A percentile compares a stretch with the other conserved stretches of the same genome.
phyloP scores from a whole-genome alignment of 2,888 invertebrate genomes.

The Oscheius myriophilus region DNA sequence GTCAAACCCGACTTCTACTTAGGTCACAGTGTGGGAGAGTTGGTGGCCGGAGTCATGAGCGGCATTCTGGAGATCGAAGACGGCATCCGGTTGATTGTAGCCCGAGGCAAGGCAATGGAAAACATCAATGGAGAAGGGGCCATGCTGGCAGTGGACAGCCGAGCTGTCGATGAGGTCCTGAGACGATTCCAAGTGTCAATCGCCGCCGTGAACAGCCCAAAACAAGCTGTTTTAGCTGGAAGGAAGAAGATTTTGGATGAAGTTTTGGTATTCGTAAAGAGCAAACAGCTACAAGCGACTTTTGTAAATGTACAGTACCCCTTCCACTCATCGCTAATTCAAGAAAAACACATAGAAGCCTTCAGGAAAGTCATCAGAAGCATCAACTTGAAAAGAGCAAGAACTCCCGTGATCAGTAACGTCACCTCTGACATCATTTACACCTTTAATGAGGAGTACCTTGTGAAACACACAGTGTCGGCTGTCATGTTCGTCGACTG shows the following conservation, averaged over 20 bases:
- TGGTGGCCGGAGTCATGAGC: conserved; percentile 49
- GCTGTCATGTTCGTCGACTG: conserved; percentile 52
- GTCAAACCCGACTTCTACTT: conserved; percentile 19
- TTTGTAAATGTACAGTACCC: conserved; percentile 58
- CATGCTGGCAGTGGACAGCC: conserved; percentile 53
- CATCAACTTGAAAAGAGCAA: conserved; percentile 38
- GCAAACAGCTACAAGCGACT: conserved; percentile 45
- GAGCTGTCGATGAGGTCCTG: conserved; percentile 43
- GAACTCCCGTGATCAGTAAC: conserved; percentile 54
- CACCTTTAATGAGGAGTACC: conserved; percentile 46
- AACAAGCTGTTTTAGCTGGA: conserved; percentile 58
- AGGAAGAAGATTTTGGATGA: conserved; percentile 38
- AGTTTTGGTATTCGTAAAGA: conserved; percentile 42
- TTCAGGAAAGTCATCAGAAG: conserved; percentile 36
- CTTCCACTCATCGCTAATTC: conserved; percentile 58
- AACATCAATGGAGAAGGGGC: conserved; percentile 50
- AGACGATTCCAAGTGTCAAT: conserved; percentile 41
- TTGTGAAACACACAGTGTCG: conserved; percentile 50
- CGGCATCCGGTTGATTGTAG: conserved; percentile 45
- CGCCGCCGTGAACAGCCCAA: conserved; percentile 53
- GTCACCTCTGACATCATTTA: conserved; percentile 47
- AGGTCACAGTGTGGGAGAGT: conserved; percentile 59
- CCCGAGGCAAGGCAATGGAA: conserved; percentile 57
- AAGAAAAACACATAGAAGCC: conserved; percentile 44
- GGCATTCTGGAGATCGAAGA: conserved; percentile 53